These are phyloP conservation scores for Papilio elwesi DNA, from an alignment of 2,888 invertebrate species.

Conservation along the genomic window DNA sequence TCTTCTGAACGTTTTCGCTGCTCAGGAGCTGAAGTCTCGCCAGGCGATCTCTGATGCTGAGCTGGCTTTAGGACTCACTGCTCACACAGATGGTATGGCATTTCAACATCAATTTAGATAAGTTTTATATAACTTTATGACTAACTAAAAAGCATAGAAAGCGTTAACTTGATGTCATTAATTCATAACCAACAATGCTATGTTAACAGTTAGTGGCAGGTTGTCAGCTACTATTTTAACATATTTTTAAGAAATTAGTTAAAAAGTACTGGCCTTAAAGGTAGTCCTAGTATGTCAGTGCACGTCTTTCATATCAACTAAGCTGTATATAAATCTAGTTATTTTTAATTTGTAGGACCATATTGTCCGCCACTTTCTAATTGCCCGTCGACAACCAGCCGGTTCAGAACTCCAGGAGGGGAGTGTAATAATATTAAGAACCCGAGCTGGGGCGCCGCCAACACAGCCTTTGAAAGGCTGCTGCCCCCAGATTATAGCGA, in stretches of 20 bases:
- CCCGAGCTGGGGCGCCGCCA: conserved; percentile 88
- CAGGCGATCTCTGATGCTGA: conserved; percentile 67
- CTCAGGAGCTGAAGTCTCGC: conserved; percentile 67
- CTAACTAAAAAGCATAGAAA: too few relatives aligned
- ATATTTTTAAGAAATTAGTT: too few relatives aligned
- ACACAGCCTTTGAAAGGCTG: conserved; percentile 86
- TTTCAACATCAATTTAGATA: neutral
- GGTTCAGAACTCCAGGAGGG: conserved; percentile 90
- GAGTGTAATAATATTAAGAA: conserved; percentile 91
- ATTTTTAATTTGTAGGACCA: conserved; percentile 56
- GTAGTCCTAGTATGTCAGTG: too few relatives aligned
- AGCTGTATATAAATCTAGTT: too few relatives aligned
- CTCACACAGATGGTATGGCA: conserved; percentile 66
- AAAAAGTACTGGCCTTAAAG: too few relatives aligned
- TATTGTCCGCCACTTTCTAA: conserved; percentile 66
- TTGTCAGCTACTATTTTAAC: too few relatives aligned
- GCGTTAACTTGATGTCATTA: too few relatives aligned
- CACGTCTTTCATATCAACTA: too few relatives aligned
- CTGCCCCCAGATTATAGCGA: conserved; percentile 87
- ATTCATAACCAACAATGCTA: too few relatives aligned
- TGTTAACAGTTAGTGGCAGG: too few relatives aligned
- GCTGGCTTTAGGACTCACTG: conserved; percentile 62
- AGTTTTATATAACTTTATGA: neutral
- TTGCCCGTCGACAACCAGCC: conserved; percentile 72
- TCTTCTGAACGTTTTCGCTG: conserved; percentile 69